Percentiles rank a stretch among this genome's conserved stretches.
phyloP scores from a whole-genome alignment of 2,888 invertebrate species.

The Epinotia demarniana region DNA sequence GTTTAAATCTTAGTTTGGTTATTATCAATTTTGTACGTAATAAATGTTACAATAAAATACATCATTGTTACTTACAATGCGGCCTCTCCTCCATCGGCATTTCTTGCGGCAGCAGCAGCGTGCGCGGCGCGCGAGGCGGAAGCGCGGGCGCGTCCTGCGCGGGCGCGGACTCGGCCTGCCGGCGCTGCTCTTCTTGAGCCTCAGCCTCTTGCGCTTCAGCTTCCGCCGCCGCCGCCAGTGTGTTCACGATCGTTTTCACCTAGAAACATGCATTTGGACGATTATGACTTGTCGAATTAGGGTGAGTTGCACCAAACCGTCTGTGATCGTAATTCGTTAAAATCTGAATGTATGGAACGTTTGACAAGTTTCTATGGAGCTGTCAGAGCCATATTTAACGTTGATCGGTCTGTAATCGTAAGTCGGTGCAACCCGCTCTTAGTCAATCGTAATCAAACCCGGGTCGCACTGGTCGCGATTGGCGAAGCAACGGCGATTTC shows the following conservation, averaged over 20 bases:
- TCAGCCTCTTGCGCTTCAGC: conserved; percentile 66
- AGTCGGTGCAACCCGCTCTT: no score
- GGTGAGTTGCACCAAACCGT: no score
- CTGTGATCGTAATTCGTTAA: no score
- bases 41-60: no score
- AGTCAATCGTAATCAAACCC: background rate
- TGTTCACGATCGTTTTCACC: conserved; percentile 81
- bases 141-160: conserved; percentile 73
- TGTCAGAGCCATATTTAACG: no score
- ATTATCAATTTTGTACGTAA: no score
- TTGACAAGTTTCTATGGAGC: no score
- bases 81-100: conserved; percentile 88
- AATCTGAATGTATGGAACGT: no score
- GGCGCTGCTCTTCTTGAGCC: conserved; percentile 61
- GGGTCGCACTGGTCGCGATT: no score
- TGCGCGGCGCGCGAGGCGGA: conserved; percentile 80
- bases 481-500: no score
- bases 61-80: conserved; percentile 87
- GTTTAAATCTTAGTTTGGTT: no score
- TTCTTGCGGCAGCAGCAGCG: conserved; percentile 84
- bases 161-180: conserved; percentile 62
- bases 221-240: conserved; percentile 69
- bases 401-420: no score
- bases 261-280: conserved; percentile 47
- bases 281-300: background rate